Evolutionary conservation across 2,797 vertebrate species (phyloP).

Genomic region (Coregonus suidteri): DNA sequence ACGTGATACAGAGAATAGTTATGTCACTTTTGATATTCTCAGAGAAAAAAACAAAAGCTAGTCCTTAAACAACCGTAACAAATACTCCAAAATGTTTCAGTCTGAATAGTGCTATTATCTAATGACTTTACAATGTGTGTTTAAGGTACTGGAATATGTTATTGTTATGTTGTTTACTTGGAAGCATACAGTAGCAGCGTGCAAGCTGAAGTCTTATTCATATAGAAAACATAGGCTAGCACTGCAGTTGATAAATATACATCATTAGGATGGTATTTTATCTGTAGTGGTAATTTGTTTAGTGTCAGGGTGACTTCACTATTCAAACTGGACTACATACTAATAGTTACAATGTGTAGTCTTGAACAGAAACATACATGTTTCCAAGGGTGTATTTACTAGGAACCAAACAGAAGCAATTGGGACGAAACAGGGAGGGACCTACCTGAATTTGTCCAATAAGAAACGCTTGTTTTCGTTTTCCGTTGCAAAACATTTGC

Average conservation of each 20-base stretch:
- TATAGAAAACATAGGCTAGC: background rate
- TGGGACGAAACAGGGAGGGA: background rate
- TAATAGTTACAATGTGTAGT: background rate
- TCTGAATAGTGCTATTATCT: background rate
- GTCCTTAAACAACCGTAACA: background rate
- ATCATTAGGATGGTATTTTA: no score
- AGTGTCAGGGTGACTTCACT: background rate
- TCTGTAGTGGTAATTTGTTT: background rate
- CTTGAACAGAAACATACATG: background rate
- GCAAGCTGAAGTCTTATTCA: background rate
- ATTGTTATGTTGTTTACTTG: background rate
- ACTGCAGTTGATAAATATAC: no score
- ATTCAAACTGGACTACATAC: background rate
- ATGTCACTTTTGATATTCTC: background rate
- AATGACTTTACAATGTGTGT: background rate
- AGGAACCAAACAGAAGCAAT: constrained; percentile 1
- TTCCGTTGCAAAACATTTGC: background rate
- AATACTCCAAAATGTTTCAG: background rate
- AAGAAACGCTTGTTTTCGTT: background rate
- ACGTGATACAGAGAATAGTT: background rate
- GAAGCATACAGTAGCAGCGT: background rate
- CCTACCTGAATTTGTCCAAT: background rate
- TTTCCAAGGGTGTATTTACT: background rate
- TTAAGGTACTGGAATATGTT: background rate
- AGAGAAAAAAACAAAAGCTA: background rate